phyloP scores from a whole-genome alignment of 2,797 vertebrate genomes.

The Gastrophryne carolinensis region DNA sequence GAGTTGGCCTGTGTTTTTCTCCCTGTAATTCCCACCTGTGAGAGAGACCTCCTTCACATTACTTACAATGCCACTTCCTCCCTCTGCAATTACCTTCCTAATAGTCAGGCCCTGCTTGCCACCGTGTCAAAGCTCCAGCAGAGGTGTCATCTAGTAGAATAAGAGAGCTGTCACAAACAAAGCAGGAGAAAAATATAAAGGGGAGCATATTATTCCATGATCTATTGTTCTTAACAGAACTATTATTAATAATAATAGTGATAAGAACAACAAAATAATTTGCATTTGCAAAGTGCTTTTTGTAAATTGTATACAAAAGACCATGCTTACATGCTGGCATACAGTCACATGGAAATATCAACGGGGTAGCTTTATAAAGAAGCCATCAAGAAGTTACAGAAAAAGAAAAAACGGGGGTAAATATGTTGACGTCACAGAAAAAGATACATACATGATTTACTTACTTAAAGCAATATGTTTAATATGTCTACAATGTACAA shows the following conservation, averaged over 20 bases:
- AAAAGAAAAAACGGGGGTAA: neutral
- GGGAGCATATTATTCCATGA: slow-evolving; percentile 39
- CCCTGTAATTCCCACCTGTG: slow-evolving; percentile 32
- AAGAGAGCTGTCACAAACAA: slow-evolving; percentile 39
- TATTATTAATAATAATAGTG: slow-evolving; percentile 48
- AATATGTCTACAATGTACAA: too few species aligned
- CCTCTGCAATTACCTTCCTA: slow-evolving; percentile 48
- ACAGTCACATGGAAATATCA: slow-evolving; percentile 13
- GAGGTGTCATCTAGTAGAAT: slow-evolving; percentile 46
- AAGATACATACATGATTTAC: neutral
- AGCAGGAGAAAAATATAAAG: slow-evolving; percentile 33
- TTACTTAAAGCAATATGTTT: neutral
- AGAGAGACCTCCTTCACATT: slow-evolving; percentile 29
- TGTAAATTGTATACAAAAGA: slow-evolving; percentile 16
- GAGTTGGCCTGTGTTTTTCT: slow-evolving; percentile 33
- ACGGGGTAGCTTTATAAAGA: neutral
- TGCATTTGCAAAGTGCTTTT: slow-evolving; percentile 44
- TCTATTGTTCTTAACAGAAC: slow-evolving; percentile 39
- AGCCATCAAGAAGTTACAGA: neutral
- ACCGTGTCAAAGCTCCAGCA: slow-evolving; percentile 47
- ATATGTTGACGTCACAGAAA: neutral
- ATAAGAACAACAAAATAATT: slow-evolving; percentile 45
- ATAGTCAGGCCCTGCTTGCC: slow-evolving; percentile 42
- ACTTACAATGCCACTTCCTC: slow-evolving; percentile 40
- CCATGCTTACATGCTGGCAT: slow-evolving; percentile 17